Base-by-base conservation (phyloP, 2,797 vertebrate species). In the Crocodylus rhombifer region DNA sequence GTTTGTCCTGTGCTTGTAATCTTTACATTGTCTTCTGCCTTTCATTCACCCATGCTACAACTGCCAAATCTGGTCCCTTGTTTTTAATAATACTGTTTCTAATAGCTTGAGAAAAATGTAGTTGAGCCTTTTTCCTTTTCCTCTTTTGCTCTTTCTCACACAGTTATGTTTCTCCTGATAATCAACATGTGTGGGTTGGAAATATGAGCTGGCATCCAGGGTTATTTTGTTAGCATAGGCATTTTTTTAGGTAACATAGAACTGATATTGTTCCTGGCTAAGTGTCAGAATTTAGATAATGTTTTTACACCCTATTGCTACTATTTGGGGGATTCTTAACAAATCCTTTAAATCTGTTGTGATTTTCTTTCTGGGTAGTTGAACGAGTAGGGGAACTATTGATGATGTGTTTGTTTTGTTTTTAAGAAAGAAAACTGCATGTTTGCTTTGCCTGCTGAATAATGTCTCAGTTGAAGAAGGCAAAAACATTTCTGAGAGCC, bases 121-220 rank as follows among this genome's bases (percentile, higher is more conserved):
- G 14, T 55, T 42, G 61, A 21, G 8, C 20, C 87, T 85, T 92
- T 67, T 90, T 55, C 42, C 42, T 51, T 51, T 51, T 51, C 10
- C 42, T 51, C 42, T 64, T 33, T 93, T 56, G 1, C 76, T 57
- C 62, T 92, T 95, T 64, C 83, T 93, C 1, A 6, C 33, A 18
- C 87, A 51, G 83, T 83, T 86, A 5, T 57, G 3, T 90, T 96
- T 92, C 87, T 92, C 94, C 80, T 88, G 92, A 94, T 95, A 95
- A 90, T 84, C 77, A 77, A 21, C 67, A 18, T 93, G 91, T 92
- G 95, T 95, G 95, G 95, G 87, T 94, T 95, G 65, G 91, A 96
- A 96, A 92, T 90, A 23, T 65, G 94, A 94, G 84, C 94, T 94
- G 36, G 62, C 28, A 20, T 94, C 84, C 3, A 4, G 75, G 75